Conservation (phyloP, 2,888 invertebrate genomes). For the Eledona agricola region DNA sequence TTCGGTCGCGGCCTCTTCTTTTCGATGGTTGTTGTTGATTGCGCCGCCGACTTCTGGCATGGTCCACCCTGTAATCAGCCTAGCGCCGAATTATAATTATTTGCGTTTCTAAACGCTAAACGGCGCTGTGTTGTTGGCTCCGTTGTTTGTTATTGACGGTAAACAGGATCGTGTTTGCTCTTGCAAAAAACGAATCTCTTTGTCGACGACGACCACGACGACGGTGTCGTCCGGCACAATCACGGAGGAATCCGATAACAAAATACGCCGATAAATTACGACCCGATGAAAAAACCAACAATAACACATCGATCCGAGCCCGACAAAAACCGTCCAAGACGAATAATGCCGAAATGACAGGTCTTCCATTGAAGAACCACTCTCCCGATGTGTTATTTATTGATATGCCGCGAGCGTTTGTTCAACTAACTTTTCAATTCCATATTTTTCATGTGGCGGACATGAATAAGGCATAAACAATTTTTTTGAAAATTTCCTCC, state of each 20-base stretch:
- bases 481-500: conserved; percentile 16
- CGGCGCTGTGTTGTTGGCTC: no score
- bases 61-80: conserved; percentile 32
- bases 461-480: conserved; percentile 32
- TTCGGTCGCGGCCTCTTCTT: not conserved
- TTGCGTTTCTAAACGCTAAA: conserved; percentile 30
- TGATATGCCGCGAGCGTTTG: conserved; percentile 32
- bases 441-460: conserved; percentile 30
- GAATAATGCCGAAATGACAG: conserved; percentile 25
- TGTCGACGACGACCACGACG: no score
- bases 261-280: conserved; percentile 12
- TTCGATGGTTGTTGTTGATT: no score
- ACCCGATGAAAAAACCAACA: conserved; percentile 10
- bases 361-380: conserved; percentile 14
- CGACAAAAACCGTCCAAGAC: conserved; percentile 10
- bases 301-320: conserved; percentile 12
- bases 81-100: conserved; percentile 35
- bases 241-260: conserved; percentile 4
- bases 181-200: not conserved
- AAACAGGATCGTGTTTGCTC: no score
- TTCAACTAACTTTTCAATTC: conserved; percentile 36
- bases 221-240: no score
- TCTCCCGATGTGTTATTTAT: conserved; percentile 31
- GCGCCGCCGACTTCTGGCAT: conserved; percentile 23
- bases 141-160: no score